These are phyloP conservation scores for Gymnoscelis rufifasciata DNA, from an alignment of 2,888 invertebrate species.

Conservation along the genomic window DNA sequence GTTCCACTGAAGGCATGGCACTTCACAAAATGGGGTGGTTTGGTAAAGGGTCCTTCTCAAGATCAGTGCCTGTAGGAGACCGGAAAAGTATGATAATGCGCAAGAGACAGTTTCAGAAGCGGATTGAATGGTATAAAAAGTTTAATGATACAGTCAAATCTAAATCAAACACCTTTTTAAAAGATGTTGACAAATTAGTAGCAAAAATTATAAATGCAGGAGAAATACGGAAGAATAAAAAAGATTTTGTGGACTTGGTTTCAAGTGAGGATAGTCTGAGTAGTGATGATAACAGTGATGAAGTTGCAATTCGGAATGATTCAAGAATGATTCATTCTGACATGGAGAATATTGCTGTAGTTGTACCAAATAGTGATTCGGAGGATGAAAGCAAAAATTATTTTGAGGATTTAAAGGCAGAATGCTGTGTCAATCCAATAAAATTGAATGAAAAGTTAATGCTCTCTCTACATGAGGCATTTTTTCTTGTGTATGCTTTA, in stretches of 20 bases:
- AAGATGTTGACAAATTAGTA: conserved; percentile 50
- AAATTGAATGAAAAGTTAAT: conserved; percentile 81
- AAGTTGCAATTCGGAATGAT: conserved; percentile 3
- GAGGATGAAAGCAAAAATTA: conserved; percentile 72
- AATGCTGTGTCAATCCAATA: conserved; percentile 79
- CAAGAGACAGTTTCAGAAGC: conserved; percentile 79
- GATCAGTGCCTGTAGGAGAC: conserved; percentile 71
- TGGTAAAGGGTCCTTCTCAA: conserved; percentile 85
- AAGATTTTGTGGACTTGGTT: conserved; percentile 67
- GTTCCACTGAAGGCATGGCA: conserved; percentile 78
- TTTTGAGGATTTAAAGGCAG: conserved; percentile 79
- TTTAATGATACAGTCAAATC: conserved; percentile 41
- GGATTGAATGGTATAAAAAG: conserved; percentile 77
- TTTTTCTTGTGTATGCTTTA: conserved; percentile 83
- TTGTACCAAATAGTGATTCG: conserved; percentile 82
- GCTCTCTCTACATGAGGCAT: conserved; percentile 87
- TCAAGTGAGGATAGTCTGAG: conserved; percentile 61
- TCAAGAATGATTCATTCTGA: conserved; percentile 27
- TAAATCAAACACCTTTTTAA: conserved; percentile 47
- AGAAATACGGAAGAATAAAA: conserved; percentile 39
- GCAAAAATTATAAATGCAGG: conserved; percentile 50
- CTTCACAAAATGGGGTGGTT: conserved; percentile 86
- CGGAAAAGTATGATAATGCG: conserved; percentile 66
- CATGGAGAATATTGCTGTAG: conserved; percentile 71
- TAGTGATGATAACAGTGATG: conserved; percentile 37